These are phyloP conservation scores for Clinocottus analis DNA, from an alignment of 2,113 vertebrate species.

Conservation along the genomic window DNA sequence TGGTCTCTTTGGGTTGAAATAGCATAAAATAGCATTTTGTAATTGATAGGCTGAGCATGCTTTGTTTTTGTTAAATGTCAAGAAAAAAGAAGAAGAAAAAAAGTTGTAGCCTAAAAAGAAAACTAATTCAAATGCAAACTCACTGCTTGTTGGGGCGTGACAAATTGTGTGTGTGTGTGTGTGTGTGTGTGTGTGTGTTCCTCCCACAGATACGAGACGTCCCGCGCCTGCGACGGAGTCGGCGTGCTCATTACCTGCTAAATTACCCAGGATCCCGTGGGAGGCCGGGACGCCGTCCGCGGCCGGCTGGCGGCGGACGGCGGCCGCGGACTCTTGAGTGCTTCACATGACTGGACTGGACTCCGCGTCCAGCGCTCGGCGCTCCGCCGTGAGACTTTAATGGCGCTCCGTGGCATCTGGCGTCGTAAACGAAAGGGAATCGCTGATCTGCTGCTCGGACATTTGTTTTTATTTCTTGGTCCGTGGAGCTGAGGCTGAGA, in stretches of 20 bases:
- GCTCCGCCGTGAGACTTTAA: background rate
- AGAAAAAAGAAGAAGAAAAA: no score
- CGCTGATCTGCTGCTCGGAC: background rate
- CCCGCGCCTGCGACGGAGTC: constrained; percentile 13
- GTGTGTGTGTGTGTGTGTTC: background rate
- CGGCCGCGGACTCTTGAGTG: background rate
- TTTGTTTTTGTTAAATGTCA: background rate
- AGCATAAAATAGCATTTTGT: no score
- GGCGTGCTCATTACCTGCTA: constrained; percentile 59
- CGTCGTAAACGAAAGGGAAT: no score
- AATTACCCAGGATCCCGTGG: constrained; percentile 61
- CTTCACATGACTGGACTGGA: constrained; percentile 5
- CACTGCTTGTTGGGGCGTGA: constrained; percentile 1
- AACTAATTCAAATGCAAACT: constrained; percentile 22
- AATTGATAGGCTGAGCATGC: background rate
- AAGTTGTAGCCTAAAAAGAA: background rate
- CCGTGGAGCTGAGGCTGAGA: background rate
- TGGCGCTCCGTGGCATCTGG: background rate
- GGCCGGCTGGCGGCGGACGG: no score
- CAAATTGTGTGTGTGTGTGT: constrained; percentile 3
- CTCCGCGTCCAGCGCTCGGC: background rate
- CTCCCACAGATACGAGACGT: constrained; percentile 24
- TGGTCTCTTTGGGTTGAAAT: no score
- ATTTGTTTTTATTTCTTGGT: background rate
- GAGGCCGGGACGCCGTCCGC: constrained; percentile 35